Base-by-base conservation (phyloP, 2,797 vertebrate genomes). In the Coluber constrictor region DNA sequence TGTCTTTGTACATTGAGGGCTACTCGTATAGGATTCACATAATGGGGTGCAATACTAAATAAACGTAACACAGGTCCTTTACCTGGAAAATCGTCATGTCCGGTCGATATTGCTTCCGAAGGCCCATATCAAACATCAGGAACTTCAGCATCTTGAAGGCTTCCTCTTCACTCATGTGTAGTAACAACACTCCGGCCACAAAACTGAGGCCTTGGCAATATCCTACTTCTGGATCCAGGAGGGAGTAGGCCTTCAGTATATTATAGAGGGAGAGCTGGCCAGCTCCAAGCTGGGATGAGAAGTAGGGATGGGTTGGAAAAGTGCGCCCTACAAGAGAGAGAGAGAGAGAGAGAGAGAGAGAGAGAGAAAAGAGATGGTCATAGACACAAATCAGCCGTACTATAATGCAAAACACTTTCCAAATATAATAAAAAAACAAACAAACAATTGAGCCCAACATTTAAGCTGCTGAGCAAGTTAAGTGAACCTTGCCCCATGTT, bases 51-150 rank as follows among this genome's bases (percentile, higher is more conserved):
- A 55, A 91, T 37, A 54, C 74, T 59, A 87, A 57, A 79, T 9
- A 83, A 56, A 91, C 0, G 1, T 27, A 27, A 86, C 4, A 25
- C 25, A 1, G 12, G 32, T 61, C 66, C 16, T 66, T n/a, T 15
- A 99, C 99, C 99, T 99, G 99, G 93, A 99, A 97, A 95, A 99
- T 99, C 61, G 99, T 99, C 99, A 99, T 99, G 97, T 99, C 99
- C 5, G 99, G 99, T 90, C 98, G 98, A 96, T 99, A 99, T 79
- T 99, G 99, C 95, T 98, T 99, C 93, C 99, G 98, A 32, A 99
- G 98, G 59, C 99, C 99, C 90, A 98, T 96, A 90, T 99, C 98
- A 94, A 98, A 99, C 99, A 99, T 99, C 29, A 99, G 98, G 96
- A 99, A 99, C 96, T 98, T 99, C 15, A 99, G 98, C 98, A 99